Evolutionary conservation across 2,113 vertebrate genomes (phyloP).

Genomic region (Notiomystis cincta): DNA sequence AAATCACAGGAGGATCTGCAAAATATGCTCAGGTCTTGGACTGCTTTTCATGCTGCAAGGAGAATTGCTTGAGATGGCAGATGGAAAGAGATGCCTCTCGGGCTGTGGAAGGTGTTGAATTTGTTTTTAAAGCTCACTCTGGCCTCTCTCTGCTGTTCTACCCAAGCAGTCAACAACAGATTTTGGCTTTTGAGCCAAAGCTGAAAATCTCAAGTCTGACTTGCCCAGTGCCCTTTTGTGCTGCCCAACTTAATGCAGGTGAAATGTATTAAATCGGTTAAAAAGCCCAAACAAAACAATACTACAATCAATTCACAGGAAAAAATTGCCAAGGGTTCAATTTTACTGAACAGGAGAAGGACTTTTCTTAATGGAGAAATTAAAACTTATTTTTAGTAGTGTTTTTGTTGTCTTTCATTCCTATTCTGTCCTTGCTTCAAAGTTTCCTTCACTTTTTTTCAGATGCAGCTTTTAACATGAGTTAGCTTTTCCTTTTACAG

Average conservation of each 20-base stretch:
- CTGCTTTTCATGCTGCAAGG: background rate
- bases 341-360: background rate
- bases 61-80: background rate
- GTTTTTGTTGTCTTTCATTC: background rate
- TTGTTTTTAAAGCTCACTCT: slow-evolving; percentile 18
- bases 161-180: background rate
- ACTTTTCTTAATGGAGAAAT: background rate
- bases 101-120: background rate
- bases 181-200: slow-evolving; percentile 3
- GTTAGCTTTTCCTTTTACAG: background rate
- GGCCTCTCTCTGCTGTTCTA: background rate
- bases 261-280: background rate
- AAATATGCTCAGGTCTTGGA: slow-evolving; percentile 10
- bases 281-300: background rate
- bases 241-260: background rate
- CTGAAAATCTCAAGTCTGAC: background rate
- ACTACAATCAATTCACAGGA: background rate
- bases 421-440: background rate
- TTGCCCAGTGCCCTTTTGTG: background rate
- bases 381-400: background rate
- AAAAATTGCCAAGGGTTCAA: background rate
- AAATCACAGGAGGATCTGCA: background rate
- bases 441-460: background rate
- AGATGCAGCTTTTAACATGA: background rate
- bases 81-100: background rate